Conservation (phyloP, 64 coral and sea anemone genomes). For the Montipora capricornis region DNA sequence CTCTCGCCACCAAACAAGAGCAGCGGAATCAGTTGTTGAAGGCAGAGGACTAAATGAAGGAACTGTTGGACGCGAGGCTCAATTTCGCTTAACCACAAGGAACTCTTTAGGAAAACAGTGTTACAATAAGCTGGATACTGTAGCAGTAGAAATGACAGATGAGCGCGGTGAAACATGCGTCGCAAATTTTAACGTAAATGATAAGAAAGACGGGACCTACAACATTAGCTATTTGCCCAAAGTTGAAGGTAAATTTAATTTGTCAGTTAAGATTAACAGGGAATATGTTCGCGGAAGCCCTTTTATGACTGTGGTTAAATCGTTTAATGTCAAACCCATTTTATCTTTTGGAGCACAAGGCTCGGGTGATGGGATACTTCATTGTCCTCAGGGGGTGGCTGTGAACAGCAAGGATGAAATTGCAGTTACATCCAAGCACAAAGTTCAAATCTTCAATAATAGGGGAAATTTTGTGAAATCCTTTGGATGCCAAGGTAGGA, state of each 20-base stretch:
- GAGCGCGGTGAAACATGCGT: neutral
- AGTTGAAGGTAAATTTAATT: constrained; percentile 24
- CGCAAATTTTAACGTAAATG: neutral
- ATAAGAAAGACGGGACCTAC: constrained; percentile 17
- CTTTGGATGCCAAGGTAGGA: neutral
- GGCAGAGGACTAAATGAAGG: neutral
- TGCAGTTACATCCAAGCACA: neutral
- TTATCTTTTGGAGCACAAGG: neutral
- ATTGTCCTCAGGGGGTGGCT: neutral
- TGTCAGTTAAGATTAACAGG: no score
- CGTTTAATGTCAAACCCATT: neutral
- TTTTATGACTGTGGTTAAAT: neutral
- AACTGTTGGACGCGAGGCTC: no score
- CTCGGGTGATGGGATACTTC: neutral
- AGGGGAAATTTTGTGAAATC: constrained; percentile 22
- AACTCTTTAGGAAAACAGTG: neutral
- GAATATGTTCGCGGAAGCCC: neutral
- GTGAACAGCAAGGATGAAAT: constrained; percentile 9
- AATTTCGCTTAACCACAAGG: no score
- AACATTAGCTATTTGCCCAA: constrained; percentile 35
- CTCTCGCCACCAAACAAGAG: neutral
- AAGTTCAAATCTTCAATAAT: constrained; percentile 22
- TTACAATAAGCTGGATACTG: neutral
- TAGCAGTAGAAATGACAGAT: neutral
- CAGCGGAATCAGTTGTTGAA: neutral